Evolutionary conservation across 1,140 invertebrate species (phyloP).

Genomic region (Muscidifurax raptorellus): DNA sequence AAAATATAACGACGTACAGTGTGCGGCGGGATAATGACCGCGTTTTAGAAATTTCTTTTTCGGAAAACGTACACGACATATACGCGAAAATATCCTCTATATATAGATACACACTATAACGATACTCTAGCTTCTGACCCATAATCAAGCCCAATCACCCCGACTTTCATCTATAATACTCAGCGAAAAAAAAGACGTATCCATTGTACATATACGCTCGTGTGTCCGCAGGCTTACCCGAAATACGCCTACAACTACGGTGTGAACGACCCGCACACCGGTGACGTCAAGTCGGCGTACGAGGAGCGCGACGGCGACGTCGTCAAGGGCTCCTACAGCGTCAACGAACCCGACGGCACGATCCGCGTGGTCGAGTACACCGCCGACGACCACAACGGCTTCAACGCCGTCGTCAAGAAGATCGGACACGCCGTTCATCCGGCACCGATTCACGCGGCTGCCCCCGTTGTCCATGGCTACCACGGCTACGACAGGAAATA

Average conservation of each 20-base stretch:
- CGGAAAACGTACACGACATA: too few species aligned
- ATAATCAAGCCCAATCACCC: too few species aligned
- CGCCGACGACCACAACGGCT: constrained; percentile 72
- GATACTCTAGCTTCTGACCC: too few species aligned
- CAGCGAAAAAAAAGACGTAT: too few species aligned
- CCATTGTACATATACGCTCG: background rate
- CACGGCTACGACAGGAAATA: constrained; percentile 43
- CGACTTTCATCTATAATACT: too few species aligned
- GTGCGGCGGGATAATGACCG: too few species aligned
- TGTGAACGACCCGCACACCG: constrained; percentile 72
- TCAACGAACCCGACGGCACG: constrained; percentile 73
- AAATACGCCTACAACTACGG: constrained; percentile 73
- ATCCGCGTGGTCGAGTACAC: constrained; percentile 73
- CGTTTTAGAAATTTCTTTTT: too few species aligned
- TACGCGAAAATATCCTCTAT: too few species aligned
- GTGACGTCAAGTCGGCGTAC: constrained; percentile 72
- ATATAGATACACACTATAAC: too few species aligned
- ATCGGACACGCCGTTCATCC: constrained; percentile 70
- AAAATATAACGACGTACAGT: too few species aligned
- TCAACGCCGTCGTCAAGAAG: constrained; percentile 73
- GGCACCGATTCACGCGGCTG: constrained; percentile 58
- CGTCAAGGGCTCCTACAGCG: constrained; percentile 72
- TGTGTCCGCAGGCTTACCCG: constrained; percentile 62
- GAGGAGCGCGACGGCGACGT: constrained; percentile 73
- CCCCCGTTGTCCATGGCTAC: constrained; percentile 53